Evolutionary conservation across 2,888 invertebrate species (phyloP).

Genomic region (Rhimphoctona megacephalus): DNA sequence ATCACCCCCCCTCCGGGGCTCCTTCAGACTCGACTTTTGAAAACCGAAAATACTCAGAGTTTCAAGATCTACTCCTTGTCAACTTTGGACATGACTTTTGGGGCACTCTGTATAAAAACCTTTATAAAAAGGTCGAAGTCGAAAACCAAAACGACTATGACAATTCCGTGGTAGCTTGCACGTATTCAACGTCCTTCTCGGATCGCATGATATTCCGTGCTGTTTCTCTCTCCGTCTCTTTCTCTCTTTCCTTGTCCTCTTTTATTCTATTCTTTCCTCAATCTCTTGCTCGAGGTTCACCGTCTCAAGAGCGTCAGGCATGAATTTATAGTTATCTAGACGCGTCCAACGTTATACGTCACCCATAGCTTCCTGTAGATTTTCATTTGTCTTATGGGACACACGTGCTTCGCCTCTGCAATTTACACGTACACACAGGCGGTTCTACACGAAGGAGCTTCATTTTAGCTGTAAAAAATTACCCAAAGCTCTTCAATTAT

Average conservation of each 20-base stretch:
- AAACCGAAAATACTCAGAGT: neutral
- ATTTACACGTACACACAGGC: conserved; percentile 6
- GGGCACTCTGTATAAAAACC: neutral
- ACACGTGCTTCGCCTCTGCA: conserved; percentile 48
- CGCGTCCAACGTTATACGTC: conserved; percentile 53
- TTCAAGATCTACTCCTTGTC: neutral
- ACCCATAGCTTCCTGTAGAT: conserved; percentile 51
- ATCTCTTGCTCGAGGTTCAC: conserved; percentile 30
- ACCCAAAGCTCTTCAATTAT: neutral
- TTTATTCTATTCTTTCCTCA: conserved; percentile 53
- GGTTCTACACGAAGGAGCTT: neutral
- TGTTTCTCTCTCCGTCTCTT: conserved; percentile 60
- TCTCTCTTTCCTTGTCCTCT: conserved; percentile 57
- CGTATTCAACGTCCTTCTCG: conserved; percentile 62
- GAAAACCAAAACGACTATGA: conserved; percentile 47
- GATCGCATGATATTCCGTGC: conserved; percentile 59
- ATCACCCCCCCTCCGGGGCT: neutral
- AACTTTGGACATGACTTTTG: neutral
- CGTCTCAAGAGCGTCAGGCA: conserved; percentile 29
- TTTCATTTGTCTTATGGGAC: conserved; percentile 60
- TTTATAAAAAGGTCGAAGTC: neutral
- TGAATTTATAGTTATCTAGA: conserved; percentile 66
- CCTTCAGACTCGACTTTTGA: neutral
- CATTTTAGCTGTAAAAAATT: neutral
- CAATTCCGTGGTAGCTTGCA: conserved; percentile 55